Evolutionary conservation across 2,888 invertebrate species (phyloP).

Genomic region (Herminia tarsipennalis): DNA sequence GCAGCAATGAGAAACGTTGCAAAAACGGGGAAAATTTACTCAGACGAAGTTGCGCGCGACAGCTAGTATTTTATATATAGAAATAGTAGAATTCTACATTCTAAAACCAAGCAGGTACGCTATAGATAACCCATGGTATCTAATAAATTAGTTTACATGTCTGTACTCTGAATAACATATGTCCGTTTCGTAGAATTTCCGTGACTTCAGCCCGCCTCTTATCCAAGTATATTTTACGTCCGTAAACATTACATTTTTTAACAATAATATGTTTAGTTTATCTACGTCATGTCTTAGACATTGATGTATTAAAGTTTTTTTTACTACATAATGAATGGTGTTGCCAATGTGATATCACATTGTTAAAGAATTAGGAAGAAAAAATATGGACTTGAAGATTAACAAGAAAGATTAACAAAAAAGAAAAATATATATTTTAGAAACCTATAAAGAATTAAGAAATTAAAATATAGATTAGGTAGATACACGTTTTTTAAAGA

Average conservation of each 20-base stretch:
- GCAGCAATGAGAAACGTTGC: too few species aligned
- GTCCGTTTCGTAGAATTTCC: slow-evolving; percentile 42
- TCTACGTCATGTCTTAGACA: slow-evolving; percentile 19
- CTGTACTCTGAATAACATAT: slow-evolving; percentile 29
- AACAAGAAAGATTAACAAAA: too few species aligned
- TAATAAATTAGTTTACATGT: slow-evolving; percentile 21
- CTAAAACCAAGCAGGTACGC: slow-evolving; percentile 14
- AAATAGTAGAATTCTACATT: neutral
- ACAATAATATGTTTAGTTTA: slow-evolving; percentile 21
- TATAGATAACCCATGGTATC: slow-evolving; percentile 19
- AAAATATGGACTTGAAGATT: too few species aligned
- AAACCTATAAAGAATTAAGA: too few species aligned
- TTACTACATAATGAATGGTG: slow-evolving; percentile 1
- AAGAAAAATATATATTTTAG: too few species aligned
- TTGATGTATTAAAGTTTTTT: slow-evolving; percentile 23
- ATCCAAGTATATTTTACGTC: slow-evolving; percentile 18
- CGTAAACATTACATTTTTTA: slow-evolving; percentile 43
- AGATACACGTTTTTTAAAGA: too few species aligned
- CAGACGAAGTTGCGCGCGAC: too few species aligned
- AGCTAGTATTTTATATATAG: too few species aligned
- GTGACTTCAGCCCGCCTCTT: slow-evolving; percentile 36
- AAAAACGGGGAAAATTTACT: too few species aligned
- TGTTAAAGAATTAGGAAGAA: too few species aligned
- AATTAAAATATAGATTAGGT: too few species aligned
- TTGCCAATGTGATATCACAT: slow-evolving; percentile 2